Conservation (phyloP, 1,140 invertebrate species). For the Trachelipus rathkii region DNA sequence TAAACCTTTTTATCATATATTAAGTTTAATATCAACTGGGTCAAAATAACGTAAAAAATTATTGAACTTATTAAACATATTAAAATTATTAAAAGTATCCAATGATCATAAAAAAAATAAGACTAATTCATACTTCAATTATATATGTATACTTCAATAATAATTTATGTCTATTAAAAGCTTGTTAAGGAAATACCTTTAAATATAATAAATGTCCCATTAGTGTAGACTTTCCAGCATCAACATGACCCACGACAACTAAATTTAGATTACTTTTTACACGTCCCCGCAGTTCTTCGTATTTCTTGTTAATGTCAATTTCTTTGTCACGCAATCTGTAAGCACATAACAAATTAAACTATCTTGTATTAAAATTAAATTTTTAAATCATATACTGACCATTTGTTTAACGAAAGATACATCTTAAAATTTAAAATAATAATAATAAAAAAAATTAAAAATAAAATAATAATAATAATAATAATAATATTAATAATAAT, state of each 20-base stretch:
- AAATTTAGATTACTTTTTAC: conserved; percentile 85
- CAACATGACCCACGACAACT: conserved; percentile 97
- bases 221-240: conserved; percentile 97
- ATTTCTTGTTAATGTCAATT: conserved; percentile 56
- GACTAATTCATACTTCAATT: too few relatives aligned
- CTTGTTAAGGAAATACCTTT: conserved; percentile 22
- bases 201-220: conserved; percentile 89
- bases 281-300: conserved; percentile 65
- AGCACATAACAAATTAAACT: conserved; percentile 19
- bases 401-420: background rate
- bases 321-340: conserved; percentile 50
- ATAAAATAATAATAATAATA: too few relatives aligned
- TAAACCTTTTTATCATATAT: background rate
- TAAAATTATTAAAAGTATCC: too few relatives aligned
- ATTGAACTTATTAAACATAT: too few relatives aligned
- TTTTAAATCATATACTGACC: background rate
- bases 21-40: background rate
- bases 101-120: too few relatives aligned
- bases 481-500: too few relatives aligned
- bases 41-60: background rate
- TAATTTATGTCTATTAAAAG: background rate
- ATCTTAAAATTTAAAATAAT: too few relatives aligned
- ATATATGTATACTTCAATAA: too few relatives aligned
- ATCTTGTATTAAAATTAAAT: conserved; percentile 19
- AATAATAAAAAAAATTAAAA: too few relatives aligned